Percentiles rank a stretch among this genome's conserved stretches.
These are phyloP conservation scores for Nannoperca australis DNA, from an alignment of 2,797 vertebrate species.

Conservation along the genomic window DNA sequence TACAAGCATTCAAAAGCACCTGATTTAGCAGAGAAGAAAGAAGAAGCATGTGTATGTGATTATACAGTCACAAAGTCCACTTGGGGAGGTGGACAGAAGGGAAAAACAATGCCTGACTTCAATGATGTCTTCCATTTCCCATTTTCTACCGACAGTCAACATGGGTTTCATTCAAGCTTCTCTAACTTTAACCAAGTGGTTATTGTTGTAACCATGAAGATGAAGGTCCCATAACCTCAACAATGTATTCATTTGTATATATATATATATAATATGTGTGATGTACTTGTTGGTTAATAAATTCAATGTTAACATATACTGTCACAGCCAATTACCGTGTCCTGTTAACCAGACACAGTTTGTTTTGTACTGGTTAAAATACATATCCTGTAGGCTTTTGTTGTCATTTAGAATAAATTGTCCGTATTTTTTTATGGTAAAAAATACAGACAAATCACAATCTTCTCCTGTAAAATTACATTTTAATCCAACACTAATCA, in stretches of 20 bases:
- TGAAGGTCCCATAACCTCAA: background rate
- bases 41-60: background rate
- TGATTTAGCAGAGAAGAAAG: background rate
- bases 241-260: background rate
- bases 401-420: constrained; percentile 3
- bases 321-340: background rate
- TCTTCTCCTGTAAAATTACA: constrained; percentile 14
- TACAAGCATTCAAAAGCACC: constrained; percentile 7
- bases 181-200: background rate
- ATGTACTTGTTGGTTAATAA: constrained; percentile 17
- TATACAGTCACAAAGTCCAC: constrained; percentile 3
- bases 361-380: constrained; percentile 11
- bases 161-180: constrained; percentile 2
- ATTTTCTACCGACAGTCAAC: constrained; percentile 6
- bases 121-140: background rate
- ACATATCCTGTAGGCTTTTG: background rate
- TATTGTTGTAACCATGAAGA: no score
- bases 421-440: background rate
- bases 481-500: constrained; percentile 27
- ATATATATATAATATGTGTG: background rate
- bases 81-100: background rate
- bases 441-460: constrained; percentile 25
- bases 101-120: constrained; percentile 3
- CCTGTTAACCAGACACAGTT: constrained; percentile 8
- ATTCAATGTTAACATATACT: background rate